These are phyloP conservation scores for Diaphora mendica DNA, from an alignment of 2,888 invertebrate genomes.

Conservation along the genomic window DNA sequence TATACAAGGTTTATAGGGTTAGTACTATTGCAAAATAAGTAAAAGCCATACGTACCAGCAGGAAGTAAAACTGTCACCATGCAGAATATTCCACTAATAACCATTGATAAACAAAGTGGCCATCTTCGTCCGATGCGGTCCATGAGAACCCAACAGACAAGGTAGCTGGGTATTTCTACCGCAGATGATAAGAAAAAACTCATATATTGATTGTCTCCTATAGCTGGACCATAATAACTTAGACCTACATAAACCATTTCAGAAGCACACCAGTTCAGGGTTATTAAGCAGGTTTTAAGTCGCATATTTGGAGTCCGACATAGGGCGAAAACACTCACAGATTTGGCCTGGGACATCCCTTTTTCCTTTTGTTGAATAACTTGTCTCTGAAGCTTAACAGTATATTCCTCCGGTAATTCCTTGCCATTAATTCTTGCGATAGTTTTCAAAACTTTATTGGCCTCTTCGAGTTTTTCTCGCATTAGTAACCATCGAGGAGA, in stretches of 20 bases:
- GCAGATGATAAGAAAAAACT: constrained; percentile 95
- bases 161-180: constrained; percentile 95
- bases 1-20: constrained; percentile 27
- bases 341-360: constrained; percentile 72
- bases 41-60: constrained; percentile 83
- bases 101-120: constrained; percentile 95
- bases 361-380: constrained; percentile 89
- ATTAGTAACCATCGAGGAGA: constrained; percentile 97
- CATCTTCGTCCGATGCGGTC: constrained; percentile 95
- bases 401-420: constrained; percentile 90
- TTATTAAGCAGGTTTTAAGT: constrained; percentile 94
- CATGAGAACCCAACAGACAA: constrained; percentile 95
- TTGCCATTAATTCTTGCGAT: constrained; percentile 93
- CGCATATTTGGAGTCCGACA: constrained; percentile 95
- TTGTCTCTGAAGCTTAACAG: constrained; percentile 90
- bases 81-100: constrained; percentile 93
- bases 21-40: background rate
- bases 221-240: constrained; percentile 95
- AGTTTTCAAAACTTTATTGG: constrained; percentile 91
- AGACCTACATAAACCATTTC: constrained; percentile 97
- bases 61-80: constrained; percentile 94
- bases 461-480: constrained; percentile 93
- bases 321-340: constrained; percentile 87
- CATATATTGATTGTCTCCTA: constrained; percentile 95
- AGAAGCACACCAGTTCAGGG: constrained; percentile 96